Conservation (phyloP, 2,113 vertebrate genomes). For the Rhinopomastus cyanomelas region DNA sequence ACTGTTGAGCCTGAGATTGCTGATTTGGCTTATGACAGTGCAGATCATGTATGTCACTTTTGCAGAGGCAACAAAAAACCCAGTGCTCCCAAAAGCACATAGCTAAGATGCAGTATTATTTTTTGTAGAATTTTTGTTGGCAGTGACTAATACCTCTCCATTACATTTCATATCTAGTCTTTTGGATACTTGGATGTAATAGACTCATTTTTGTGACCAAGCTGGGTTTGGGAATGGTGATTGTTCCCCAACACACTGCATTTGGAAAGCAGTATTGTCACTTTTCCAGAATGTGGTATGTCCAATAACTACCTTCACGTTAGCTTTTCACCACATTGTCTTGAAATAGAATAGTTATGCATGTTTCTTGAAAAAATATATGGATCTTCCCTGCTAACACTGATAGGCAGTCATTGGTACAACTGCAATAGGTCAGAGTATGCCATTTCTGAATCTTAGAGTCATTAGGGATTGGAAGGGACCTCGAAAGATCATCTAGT, state of each 20-base stretch:
- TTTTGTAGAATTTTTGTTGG: not conserved
- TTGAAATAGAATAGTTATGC: not conserved
- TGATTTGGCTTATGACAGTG: not conserved
- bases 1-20: not conserved
- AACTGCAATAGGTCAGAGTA: not conserved
- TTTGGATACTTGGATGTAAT: not conserved
- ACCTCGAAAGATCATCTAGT: too few relatives aligned
- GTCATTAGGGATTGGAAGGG: too few relatives aligned
- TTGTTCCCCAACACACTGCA: not conserved
- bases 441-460: not conserved
- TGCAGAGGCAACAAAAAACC: not conserved
- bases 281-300: not conserved
- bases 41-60: not conserved
- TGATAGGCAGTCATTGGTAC: not conserved
- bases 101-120: not conserved
- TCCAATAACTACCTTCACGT: not conserved
- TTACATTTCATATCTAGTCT: not conserved
- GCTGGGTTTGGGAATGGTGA: not conserved
- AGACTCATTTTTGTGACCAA: not conserved
- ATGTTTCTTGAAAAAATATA: not conserved
- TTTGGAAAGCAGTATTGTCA: not conserved
- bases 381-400: not conserved
- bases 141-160: not conserved
- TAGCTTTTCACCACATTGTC: not conserved
- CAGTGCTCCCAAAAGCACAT: not conserved